Evolutionary conservation across 1,140 invertebrate species (phyloP), one percentile per base, ranked within the genome.

Genomic region (Mactra quadrangularis): DNA sequence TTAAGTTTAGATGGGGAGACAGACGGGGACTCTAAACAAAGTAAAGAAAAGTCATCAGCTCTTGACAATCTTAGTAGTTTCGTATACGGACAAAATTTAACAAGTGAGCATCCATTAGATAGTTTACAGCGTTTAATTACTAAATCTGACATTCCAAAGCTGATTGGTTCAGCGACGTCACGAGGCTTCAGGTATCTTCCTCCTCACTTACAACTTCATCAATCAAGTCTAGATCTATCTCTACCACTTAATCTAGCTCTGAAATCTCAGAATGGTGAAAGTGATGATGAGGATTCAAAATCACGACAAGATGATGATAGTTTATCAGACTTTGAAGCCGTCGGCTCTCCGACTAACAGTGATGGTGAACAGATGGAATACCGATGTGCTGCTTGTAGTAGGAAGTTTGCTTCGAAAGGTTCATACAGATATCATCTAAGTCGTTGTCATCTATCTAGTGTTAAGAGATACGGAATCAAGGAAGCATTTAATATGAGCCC

Each of bases 381-480:
- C 71, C 98, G 98, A 92, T 99, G 98, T 93, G 97, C 97, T 25
- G 97, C 98, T 87, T 99, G 98, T 94, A 98, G 98, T 93, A 98
- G 97, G 22, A 97, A 97, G 13, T 99, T 99, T 92, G 97, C 98
- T 71, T 98, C 98, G 1, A 99, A 99, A 93, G 98, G 98, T 38
- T 97, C 98, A 1, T 99, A 99, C 93, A 95, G 98, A 87, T 98
- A 99, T 93, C 98, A 99, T 90, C 93, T 99, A 77, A 98, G 97
- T 66, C 98, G 99, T 91, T 98, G 98, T 96, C 98, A 99, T 93
- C 97, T 99, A 29, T 91, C 89, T 4, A 89, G 88, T 45, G 89
- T 91, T 15, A 89, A 90, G 76, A 89, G 89, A 33, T 91, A 88
- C 62, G 88, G 89, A 89, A 97, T 98, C 33, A 99, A 98, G 92